Percentiles rank a stretch among this genome's conserved stretches.
phyloP scores from a whole-genome alignment of 2,888 invertebrate genomes.

The Gasteruption jaculator region DNA sequence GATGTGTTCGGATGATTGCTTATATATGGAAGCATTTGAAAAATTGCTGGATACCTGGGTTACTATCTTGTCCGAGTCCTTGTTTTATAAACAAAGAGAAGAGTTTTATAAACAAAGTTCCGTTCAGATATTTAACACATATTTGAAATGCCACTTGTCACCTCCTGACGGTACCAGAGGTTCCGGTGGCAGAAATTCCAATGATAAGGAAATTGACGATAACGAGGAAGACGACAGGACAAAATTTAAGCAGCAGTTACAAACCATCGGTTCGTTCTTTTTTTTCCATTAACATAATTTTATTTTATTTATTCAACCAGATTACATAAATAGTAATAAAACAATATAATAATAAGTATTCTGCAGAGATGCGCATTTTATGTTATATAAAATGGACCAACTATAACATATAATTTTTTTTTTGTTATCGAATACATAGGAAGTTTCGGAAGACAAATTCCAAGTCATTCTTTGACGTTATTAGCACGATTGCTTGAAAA shows the following conservation, averaged over 20 bases:
- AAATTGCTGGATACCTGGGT: conserved; percentile 68
- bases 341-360: background rate
- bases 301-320: background rate
- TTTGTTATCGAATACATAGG: conserved; percentile 46
- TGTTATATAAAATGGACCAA: background rate
- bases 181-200: conserved; percentile 49
- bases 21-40: conserved; percentile 67
- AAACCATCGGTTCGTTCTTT: conserved; percentile 59
- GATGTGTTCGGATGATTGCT: conserved; percentile 52
- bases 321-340: background rate
- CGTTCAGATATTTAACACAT: conserved; percentile 70
- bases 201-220: conserved; percentile 59
- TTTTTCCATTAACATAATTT: background rate
- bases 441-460: conserved; percentile 60
- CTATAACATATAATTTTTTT: background rate
- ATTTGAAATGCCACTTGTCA: conserved; percentile 73
- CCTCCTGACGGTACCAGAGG: conserved; percentile 73
- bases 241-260: conserved; percentile 68
- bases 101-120: conserved; percentile 48
- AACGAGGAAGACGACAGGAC: conserved; percentile 64
- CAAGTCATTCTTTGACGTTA: conserved; percentile 63
- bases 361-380: too few relatives aligned
- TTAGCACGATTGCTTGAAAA: conserved; percentile 66
- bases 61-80: conserved; percentile 54
- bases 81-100: too few relatives aligned